A percentile compares a stretch with the other conserved stretches of the same genome.
Conservation (phyloP, 2,888 invertebrate species). For the Acleris literana region DNA sequence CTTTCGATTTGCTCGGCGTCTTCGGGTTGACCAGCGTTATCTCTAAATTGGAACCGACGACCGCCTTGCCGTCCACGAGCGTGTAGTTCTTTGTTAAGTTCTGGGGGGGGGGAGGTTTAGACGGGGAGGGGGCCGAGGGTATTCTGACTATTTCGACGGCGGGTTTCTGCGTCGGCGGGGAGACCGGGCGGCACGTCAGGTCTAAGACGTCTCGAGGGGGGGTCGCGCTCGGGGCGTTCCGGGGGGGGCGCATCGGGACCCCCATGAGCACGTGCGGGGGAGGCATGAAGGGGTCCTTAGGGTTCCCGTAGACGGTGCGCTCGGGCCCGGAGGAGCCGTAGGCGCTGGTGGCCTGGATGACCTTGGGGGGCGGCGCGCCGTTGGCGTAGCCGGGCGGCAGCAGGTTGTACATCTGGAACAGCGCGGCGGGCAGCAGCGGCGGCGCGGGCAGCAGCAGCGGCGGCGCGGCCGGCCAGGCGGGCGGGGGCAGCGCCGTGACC, state of each 20-base stretch:
- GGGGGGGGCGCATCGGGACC: slow-evolving; percentile 60
- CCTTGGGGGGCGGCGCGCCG: slow-evolving; percentile 76
- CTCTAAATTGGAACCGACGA: slow-evolving; percentile 87
- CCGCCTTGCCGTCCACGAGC: slow-evolving; percentile 67
- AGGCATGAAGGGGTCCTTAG: slow-evolving; percentile 86
- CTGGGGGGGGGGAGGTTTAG: slow-evolving; percentile 67
- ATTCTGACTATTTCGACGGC: slow-evolving; percentile 85
- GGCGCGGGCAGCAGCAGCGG: slow-evolving; percentile 50
- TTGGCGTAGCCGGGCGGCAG: slow-evolving; percentile 61
- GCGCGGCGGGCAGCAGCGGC: slow-evolving; percentile 72
- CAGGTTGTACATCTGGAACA: slow-evolving; percentile 72
- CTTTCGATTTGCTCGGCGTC: slow-evolving; percentile 59
- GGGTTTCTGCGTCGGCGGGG: slow-evolving; percentile 54
- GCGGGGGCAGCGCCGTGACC: slow-evolving; percentile 86
- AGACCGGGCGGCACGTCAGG: slow-evolving; percentile 81
- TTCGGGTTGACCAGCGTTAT: slow-evolving; percentile 86
- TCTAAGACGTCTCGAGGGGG: slow-evolving; percentile 85
- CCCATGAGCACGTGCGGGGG: slow-evolving; percentile 80
- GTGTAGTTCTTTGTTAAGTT: slow-evolving; percentile 77
- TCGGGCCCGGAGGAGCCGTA: slow-evolving; percentile 83
- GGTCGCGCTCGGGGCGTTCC: slow-evolving; percentile 52
- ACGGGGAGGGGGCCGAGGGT: slow-evolving; percentile 61
- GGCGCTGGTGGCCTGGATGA: slow-evolving; percentile 86
- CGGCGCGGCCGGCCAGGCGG: slow-evolving; percentile 50
- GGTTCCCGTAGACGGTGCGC: slow-evolving; percentile 88